Conservation (phyloP, 1,140 invertebrate species). For the Dryas iulia region DNA sequence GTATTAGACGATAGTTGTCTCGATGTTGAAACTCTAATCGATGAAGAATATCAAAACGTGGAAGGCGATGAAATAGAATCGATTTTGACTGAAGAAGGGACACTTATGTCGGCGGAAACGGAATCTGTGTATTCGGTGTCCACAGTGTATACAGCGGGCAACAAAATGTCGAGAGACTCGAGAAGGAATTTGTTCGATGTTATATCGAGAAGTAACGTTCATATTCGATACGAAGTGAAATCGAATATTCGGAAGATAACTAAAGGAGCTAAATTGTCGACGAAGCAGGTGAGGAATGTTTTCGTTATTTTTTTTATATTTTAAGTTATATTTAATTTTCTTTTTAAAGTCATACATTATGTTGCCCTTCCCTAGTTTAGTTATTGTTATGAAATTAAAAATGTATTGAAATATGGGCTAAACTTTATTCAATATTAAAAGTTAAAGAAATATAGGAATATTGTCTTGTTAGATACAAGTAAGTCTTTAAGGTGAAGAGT, state of each 20-base stretch:
- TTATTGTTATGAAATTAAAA: no score
- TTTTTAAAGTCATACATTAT: no score
- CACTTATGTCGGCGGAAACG: constrained; percentile 61
- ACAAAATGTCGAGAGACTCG: constrained; percentile 58
- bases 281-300: constrained; percentile 72
- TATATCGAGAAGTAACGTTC: constrained; percentile 67
- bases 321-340: no score
- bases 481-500: no score
- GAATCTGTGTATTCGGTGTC: constrained; percentile 68
- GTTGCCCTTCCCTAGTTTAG: no score
- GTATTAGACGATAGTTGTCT: constrained; percentile 60
- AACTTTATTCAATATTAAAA: no score
- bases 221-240: constrained; percentile 72
- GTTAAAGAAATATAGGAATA: no score
- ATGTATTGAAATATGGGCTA: no score
- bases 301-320: background rate
- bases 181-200: constrained; percentile 74
- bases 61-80: constrained; percentile 70
- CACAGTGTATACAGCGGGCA: constrained; percentile 60
- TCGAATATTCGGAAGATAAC: constrained; percentile 73
- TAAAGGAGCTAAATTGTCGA: constrained; percentile 74
- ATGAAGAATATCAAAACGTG: constrained; percentile 74
- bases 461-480: no score
- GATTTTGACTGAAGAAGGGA: constrained; percentile 63
- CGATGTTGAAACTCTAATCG: constrained; percentile 66